phyloP scores from a whole-genome alignment of 2,797 vertebrate genomes.

The Potorous gilbertii region DNA sequence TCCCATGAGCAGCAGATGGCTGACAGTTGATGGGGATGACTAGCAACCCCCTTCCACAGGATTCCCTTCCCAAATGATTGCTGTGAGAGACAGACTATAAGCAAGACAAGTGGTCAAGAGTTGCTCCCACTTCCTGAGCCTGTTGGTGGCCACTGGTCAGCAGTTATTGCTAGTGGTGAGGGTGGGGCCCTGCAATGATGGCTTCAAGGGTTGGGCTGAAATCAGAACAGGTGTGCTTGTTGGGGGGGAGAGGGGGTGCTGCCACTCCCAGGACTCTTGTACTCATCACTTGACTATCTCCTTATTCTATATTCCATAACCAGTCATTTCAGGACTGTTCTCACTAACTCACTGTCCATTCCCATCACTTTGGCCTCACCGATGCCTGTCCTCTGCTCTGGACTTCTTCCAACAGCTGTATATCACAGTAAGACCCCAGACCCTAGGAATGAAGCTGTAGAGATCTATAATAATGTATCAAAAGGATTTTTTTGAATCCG shows the following conservation, averaged over 20 bases:
- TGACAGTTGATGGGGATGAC: not conserved
- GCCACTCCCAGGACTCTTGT: not conserved
- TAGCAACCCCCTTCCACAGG: not conserved
- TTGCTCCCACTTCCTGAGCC: not conserved
- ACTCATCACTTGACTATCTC: not conserved
- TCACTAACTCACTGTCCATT: not conserved
- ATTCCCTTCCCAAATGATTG: not conserved
- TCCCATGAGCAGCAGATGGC: not conserved
- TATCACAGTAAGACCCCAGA: not conserved
- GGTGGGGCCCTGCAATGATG: not conserved
- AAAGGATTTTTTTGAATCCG: not conserved
- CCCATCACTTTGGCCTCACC: not conserved
- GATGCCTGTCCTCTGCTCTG: not conserved
- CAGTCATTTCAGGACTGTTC: not conserved
- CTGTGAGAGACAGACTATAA: not conserved
- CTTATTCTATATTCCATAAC: not conserved
- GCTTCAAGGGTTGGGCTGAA: not conserved
- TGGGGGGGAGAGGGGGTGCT: not conserved
- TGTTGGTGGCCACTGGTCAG: not conserved
- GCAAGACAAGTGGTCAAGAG: not conserved
- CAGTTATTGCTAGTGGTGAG: not conserved
- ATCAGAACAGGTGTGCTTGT: not conserved
- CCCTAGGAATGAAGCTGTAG: not conserved
- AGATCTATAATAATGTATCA: not conserved
- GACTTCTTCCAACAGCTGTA: not conserved